These are phyloP conservation scores for Eledona agricola DNA, from an alignment of 2,888 invertebrate species.

Conservation along the genomic window DNA sequence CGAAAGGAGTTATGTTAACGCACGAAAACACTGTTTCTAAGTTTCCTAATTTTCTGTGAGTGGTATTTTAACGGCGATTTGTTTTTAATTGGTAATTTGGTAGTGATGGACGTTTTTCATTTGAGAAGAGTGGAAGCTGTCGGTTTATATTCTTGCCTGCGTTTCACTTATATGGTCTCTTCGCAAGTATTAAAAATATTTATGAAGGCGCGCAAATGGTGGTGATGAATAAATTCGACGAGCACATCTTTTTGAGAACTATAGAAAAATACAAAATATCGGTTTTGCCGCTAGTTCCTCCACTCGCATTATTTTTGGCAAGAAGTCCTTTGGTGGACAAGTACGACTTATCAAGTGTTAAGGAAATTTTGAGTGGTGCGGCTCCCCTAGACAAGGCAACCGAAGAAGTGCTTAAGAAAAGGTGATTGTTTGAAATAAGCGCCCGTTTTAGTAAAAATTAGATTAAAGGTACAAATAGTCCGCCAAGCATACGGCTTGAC, in stretches of 20 bases:
- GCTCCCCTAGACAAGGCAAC: slow-evolving; percentile 80
- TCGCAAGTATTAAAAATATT: slow-evolving; percentile 41
- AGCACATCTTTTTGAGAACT: slow-evolving; percentile 70
- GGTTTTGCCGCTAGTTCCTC: slow-evolving; percentile 78
- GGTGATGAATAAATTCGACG: slow-evolving; percentile 48
- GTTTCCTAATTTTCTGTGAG: slow-evolving; percentile 28
- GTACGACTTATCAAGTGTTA: slow-evolving; percentile 77
- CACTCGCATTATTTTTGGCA: slow-evolving; percentile 81
- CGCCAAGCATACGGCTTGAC: slow-evolving; percentile 69
- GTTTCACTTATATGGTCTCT: slow-evolving; percentile 50
- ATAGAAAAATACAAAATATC: slow-evolving; percentile 76
- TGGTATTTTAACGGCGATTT: background rate
- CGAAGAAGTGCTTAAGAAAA: slow-evolving; percentile 67
- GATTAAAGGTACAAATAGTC: slow-evolving; percentile 7
- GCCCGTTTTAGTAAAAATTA: slow-evolving; percentile 2
- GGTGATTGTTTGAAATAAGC: slow-evolving; percentile 28
- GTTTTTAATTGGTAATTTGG: slow-evolving; percentile 26
- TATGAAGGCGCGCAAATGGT: slow-evolving; percentile 41
- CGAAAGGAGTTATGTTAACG: slow-evolving; percentile 73
- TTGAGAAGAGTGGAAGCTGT: slow-evolving; percentile 1
- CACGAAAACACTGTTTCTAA: slow-evolving; percentile 63
- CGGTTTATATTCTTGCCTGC: slow-evolving; percentile 45
- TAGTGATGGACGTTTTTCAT: slow-evolving; percentile 25
- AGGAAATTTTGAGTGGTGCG: slow-evolving; percentile 77
- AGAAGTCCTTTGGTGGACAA: slow-evolving; percentile 80